Conservation (phyloP, 2,797 vertebrate species). For the Mormyrops boulengeri region DNA sequence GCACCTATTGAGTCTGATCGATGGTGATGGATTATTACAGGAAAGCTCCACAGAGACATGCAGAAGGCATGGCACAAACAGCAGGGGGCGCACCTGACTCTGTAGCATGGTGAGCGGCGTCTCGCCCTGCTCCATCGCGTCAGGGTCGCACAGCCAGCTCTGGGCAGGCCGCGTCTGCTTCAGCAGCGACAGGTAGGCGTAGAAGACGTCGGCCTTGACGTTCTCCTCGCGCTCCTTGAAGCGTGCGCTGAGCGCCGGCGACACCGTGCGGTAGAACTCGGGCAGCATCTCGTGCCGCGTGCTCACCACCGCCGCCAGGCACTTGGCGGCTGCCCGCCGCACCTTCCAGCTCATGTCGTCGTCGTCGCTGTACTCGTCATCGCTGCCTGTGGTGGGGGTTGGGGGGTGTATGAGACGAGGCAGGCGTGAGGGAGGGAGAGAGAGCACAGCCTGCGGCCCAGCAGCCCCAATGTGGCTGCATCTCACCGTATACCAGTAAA, state of each 20-base stretch:
- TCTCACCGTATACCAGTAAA: neutral
- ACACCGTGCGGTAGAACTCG: conserved; percentile 94
- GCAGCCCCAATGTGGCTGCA: neutral
- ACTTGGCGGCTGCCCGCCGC: conserved; percentile 92
- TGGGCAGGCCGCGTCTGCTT: conserved; percentile 97
- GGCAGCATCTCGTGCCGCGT: conserved; percentile 97
- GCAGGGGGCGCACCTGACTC: conserved; percentile 74
- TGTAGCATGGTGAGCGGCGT: conserved; percentile 97
- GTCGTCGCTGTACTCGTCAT: conserved; percentile 99
- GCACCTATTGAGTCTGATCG: neutral
- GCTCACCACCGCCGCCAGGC: conserved; percentile 91
- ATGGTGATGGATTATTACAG: neutral
- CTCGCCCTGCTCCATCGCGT: conserved; percentile 98
- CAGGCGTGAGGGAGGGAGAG: neutral
- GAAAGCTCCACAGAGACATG: neutral
- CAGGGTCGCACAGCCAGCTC: conserved; percentile 94
- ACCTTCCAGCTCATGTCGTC: conserved; percentile 99
- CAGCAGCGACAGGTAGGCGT: conserved; percentile 92
- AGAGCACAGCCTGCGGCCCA: neutral
- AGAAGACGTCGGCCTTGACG: conserved; percentile 97
- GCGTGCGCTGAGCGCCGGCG: conserved; percentile 88
- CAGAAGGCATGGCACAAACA: neutral
- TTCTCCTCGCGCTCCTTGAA: conserved; percentile 99
- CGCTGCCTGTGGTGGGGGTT: conserved; percentile 64
- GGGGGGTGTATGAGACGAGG: neutral